Evolutionary conservation across 2,113 vertebrate genomes (phyloP).

Genomic region (Hyla sarda): DNA sequence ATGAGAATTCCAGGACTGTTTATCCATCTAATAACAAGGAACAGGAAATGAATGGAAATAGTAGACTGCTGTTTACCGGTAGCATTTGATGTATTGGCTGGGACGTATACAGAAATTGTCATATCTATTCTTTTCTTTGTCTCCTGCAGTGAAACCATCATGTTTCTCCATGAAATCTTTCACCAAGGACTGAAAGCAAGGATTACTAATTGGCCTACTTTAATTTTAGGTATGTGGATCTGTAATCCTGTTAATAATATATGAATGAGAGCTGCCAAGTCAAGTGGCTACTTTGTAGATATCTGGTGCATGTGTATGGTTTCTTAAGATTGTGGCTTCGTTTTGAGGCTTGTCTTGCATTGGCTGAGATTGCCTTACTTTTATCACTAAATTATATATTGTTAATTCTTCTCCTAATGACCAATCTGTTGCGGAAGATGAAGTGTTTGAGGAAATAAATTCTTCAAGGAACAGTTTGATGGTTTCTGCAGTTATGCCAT

Average conservation of each 20-base stretch:
- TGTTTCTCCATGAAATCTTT: constrained; percentile 99
- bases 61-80: background rate
- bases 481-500: background rate
- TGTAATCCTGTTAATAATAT: constrained; percentile 39
- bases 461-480: background rate
- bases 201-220: constrained; percentile 97
- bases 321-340: constrained; percentile 21
- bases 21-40: background rate
- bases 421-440: constrained; percentile 5
- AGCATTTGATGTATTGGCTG: constrained; percentile 9
- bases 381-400: constrained; percentile 25
- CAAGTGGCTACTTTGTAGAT: constrained; percentile 14
- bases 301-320: background rate
- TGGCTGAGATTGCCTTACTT: constrained; percentile 21
- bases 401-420: constrained; percentile 14
- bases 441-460: constrained; percentile 10
- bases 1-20: background rate
- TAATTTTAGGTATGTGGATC: constrained; percentile 92
- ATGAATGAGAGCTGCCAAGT: constrained; percentile 16
- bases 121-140: constrained; percentile 46
- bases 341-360: constrained; percentile 25
- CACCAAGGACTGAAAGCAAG: constrained; percentile 97
- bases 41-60: constrained; percentile 7
- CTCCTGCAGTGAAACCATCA: constrained; percentile 92
- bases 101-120: background rate